A percentile compares a stretch with the other conserved stretches of the same genome.
phyloP scores from a whole-genome alignment of 2,113 vertebrate genomes.

The Zosterops hypoxanthus region DNA sequence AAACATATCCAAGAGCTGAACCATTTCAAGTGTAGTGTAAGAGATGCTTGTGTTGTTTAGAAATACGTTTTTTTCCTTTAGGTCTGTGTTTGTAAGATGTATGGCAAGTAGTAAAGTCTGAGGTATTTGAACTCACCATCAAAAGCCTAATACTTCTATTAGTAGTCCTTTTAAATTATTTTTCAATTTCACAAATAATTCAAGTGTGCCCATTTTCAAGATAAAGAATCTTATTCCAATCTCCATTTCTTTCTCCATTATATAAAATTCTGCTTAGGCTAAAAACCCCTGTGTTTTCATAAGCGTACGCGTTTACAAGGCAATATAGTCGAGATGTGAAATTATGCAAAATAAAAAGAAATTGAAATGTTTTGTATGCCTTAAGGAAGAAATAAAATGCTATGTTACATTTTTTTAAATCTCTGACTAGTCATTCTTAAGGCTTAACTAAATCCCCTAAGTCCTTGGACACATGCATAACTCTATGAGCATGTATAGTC shows the following conservation, averaged over 20 bases:
- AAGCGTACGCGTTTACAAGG: background rate
- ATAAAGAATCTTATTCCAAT: background rate
- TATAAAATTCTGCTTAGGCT: background rate
- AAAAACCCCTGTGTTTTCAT: background rate
- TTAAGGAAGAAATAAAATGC: background rate
- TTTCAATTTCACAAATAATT: background rate
- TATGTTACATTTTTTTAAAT: background rate
- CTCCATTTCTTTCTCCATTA: background rate
- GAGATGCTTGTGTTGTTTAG: background rate
- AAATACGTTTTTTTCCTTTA: background rate
- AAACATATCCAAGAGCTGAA: background rate
- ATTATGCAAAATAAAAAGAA: background rate
- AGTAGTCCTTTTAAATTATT: background rate
- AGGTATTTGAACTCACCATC: background rate
- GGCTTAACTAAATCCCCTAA: conserved; percentile 14
- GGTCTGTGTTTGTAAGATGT: background rate
- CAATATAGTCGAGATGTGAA: background rate
- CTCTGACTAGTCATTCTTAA: background rate
- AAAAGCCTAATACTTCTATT: background rate
- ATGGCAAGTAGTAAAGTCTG: background rate
- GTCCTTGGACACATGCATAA: background rate
- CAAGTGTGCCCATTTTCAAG: background rate
- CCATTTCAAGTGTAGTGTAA: background rate
- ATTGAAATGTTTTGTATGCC: background rate
- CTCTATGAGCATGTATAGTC: background rate